A percentile compares a stretch with the other conserved stretches of the same genome.
Conservation (phyloP, 2,888 invertebrate genomes). For the Dynastes tityus region DNA sequence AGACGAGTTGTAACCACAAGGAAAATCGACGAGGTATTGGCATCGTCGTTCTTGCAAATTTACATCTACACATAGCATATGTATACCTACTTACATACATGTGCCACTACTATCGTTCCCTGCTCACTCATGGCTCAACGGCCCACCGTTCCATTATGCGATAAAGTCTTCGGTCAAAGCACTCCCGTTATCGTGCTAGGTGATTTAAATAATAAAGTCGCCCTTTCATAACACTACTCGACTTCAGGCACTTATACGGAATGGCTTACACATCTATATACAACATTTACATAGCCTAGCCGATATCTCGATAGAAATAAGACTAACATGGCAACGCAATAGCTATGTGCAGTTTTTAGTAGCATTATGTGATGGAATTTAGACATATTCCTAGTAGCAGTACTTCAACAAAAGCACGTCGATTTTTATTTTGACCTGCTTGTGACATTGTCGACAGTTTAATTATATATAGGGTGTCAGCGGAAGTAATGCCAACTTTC, state of each 20-base stretch:
- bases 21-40: conserved; percentile 6
- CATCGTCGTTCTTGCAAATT: neutral
- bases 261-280: neutral
- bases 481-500: too few relatives aligned
- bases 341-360: too few relatives aligned
- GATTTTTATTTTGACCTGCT: too few relatives aligned
- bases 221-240: conserved; percentile 29
- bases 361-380: too few relatives aligned
- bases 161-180: conserved; percentile 59
- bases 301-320: neutral
- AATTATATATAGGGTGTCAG: too few relatives aligned
- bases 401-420: too few relatives aligned
- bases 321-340: too few relatives aligned
- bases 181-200: conserved; percentile 53
- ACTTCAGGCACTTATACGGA: conserved; percentile 6
- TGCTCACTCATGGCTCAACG: conserved; percentile 48
- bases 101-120: neutral
- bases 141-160: conserved; percentile 58
- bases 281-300: neutral
- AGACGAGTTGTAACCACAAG: too few relatives aligned
- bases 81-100: neutral
- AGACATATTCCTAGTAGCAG: too few relatives aligned
- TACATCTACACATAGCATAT: neutral
- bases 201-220: conserved; percentile 42
- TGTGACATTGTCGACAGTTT: too few relatives aligned